A percentile compares a stretch with the other conserved stretches of the same genome.
Evolutionary conservation across 1,140 invertebrate genomes (phyloP).

Genomic region (Bradysia coprophila): DNA sequence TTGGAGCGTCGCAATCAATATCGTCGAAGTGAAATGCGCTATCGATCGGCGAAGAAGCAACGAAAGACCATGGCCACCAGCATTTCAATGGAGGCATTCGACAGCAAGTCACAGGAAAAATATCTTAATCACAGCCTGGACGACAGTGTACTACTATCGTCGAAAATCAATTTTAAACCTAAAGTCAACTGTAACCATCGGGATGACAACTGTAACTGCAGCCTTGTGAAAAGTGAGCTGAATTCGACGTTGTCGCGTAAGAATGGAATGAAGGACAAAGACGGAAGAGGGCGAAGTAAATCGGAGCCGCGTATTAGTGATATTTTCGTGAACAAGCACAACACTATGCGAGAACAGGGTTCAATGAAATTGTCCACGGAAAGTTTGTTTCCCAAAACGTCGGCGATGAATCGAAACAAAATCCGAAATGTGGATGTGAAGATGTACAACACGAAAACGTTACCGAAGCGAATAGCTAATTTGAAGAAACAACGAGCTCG

Average conservation of each 20-base stretch:
- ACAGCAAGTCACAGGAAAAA: background rate
- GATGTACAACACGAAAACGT: conserved; percentile 41
- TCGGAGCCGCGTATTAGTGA: background rate
- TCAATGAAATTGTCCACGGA: background rate
- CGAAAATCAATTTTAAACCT: background rate
- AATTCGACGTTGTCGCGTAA: background rate
- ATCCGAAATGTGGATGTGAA: conserved; percentile 27
- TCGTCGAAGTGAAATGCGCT: conserved; percentile 20
- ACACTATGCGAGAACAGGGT: background rate
- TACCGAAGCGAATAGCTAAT: conserved; percentile 43
- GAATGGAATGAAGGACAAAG: background rate
- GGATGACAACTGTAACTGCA: background rate
- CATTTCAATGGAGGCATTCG: background rate
- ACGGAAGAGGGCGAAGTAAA: background rate
- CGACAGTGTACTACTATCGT: background rate
- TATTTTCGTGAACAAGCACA: background rate
- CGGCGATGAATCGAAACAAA: background rate
- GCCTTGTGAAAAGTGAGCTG: background rate
- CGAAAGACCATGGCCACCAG: conserved; percentile 13
- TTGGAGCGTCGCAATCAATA: conserved; percentile 49
- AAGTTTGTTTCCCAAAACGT: background rate
- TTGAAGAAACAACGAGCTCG: conserved; percentile 39
- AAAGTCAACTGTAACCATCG: background rate
- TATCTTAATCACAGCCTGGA: background rate
- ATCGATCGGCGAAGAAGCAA: conserved; percentile 43